phyloP scores from a whole-genome alignment of 2,888 invertebrate genomes.

The Apodemia duryi region DNA sequence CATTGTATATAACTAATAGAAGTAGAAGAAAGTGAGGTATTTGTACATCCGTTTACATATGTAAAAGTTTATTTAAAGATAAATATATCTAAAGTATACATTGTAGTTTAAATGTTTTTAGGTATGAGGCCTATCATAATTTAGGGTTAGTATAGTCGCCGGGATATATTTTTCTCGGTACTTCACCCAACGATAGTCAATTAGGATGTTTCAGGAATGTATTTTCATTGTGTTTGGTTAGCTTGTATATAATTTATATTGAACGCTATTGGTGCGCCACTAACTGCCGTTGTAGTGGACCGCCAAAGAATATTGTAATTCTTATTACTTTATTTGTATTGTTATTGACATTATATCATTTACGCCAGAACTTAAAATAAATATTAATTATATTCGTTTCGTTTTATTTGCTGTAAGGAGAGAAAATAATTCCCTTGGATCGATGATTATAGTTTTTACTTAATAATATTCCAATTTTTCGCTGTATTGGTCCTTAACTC shows the following conservation, averaged over 20 bases:
- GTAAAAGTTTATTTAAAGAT: slow-evolving; percentile 70
- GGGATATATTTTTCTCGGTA: slow-evolving; percentile 61
- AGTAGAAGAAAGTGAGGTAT: slow-evolving; percentile 47
- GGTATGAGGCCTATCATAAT: slow-evolving; percentile 54
- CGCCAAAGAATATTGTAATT: slow-evolving; percentile 44
- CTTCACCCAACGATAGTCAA: slow-evolving; percentile 79
- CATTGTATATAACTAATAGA: slow-evolving; percentile 12
- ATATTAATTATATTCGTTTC: slow-evolving; percentile 1
- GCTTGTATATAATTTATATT: slow-evolving; percentile 58
- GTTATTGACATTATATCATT: slow-evolving; percentile 46
- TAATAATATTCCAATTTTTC: too few relatives aligned
- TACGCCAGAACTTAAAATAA: slow-evolving; percentile 14
- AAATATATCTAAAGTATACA: slow-evolving; percentile 53
- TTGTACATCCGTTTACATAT: slow-evolving; percentile 71
- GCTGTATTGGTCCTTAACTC: too few relatives aligned
- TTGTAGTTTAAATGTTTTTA: slow-evolving; percentile 35
- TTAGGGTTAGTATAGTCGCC: slow-evolving; percentile 62
- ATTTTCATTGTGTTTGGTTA: slow-evolving; percentile 51
- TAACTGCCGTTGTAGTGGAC: slow-evolving; percentile 20
- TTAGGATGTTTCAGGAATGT: slow-evolving; percentile 70
- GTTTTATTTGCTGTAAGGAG: background rate
- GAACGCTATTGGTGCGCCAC: slow-evolving; percentile 28
- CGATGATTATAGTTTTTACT: too few relatives aligned
- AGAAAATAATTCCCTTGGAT: too few relatives aligned
- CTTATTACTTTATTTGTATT: slow-evolving; percentile 58